These are phyloP conservation scores for Neuroscelio doddi DNA, from an alignment of 2,888 invertebrate genomes.

Conservation along the genomic window DNA sequence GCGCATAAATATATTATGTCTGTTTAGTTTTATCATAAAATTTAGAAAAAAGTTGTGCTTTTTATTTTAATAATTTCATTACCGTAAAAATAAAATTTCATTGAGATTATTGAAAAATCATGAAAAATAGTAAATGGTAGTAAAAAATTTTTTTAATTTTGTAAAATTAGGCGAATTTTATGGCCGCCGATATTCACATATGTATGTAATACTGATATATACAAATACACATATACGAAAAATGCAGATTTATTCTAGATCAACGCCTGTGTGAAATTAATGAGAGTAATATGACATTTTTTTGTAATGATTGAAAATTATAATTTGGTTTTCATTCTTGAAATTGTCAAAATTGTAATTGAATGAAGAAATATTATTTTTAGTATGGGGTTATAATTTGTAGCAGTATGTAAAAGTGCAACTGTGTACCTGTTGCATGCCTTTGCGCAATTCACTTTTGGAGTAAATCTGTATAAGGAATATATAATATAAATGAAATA, in stretches of 20 bases:
- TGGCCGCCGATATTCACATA: slow-evolving; percentile 23
- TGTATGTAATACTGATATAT: slow-evolving; percentile 12
- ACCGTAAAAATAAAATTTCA: too few species aligned
- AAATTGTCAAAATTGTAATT: too few species aligned
- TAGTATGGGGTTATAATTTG: background rate
- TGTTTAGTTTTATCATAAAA: slow-evolving; percentile 26
- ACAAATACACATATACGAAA: slow-evolving; percentile 17
- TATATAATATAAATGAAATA: slow-evolving; percentile 34
- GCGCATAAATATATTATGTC: slow-evolving; percentile 33
- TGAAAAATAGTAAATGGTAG: too few species aligned
- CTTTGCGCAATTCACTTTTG: slow-evolving; percentile 35
- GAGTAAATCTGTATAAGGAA: slow-evolving; percentile 34
- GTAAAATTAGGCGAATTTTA: slow-evolving; percentile 20
- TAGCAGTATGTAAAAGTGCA: slow-evolving; percentile 7
- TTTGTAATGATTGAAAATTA: too few species aligned
- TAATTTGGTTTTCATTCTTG: too few species aligned
- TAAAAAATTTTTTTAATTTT: slow-evolving; percentile 3
- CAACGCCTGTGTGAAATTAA: slow-evolving; percentile 34
- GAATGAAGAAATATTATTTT: too few species aligned
- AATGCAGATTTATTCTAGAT: slow-evolving; percentile 41
- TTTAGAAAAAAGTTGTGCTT: too few species aligned
- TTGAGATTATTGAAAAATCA: too few species aligned
- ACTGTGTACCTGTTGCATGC: slow-evolving; percentile 26
- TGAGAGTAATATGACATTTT: too few species aligned
- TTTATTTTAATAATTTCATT: too few species aligned